phyloP scores from a whole-genome alignment of 2,113 vertebrate genomes.

The Struthio camelus region DNA sequence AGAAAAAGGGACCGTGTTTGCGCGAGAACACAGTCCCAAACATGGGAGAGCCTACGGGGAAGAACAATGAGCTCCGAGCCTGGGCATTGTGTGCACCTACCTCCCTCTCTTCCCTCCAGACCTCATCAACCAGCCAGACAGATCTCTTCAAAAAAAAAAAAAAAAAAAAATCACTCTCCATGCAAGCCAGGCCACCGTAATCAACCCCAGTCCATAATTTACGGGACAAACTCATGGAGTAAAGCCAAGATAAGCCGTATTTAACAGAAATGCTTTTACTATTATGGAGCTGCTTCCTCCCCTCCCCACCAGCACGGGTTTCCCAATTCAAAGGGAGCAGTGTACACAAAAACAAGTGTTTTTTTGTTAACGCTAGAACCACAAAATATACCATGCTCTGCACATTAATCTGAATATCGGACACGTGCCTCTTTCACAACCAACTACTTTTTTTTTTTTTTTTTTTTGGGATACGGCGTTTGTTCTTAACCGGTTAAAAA shows the following conservation, averaged over 20 bases:
- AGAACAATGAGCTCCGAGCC: conserved; percentile 79
- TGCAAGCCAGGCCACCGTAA: not conserved
- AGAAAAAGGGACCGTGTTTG: not conserved
- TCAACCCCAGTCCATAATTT: not conserved
- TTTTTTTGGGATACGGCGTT: not conserved
- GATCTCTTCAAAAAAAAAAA: too few species aligned
- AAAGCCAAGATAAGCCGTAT: conserved; percentile 14
- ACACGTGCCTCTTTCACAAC: not conserved
- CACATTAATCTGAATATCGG: not conserved
- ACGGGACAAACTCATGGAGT: not conserved
- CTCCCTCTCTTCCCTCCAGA: conserved; percentile 39
- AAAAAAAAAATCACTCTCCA: not conserved
- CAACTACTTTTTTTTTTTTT: conserved; percentile 10
- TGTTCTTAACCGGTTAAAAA: not conserved
- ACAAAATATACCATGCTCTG: not conserved
- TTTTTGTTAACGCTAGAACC: not conserved
- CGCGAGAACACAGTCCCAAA: conserved; percentile 63
- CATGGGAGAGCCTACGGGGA: conserved; percentile 47
- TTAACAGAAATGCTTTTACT: conserved; percentile 63
- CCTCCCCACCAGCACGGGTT: conserved; percentile 26
- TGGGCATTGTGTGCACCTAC: conserved; percentile 55
- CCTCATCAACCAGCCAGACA: not conserved
- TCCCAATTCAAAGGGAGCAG: conserved; percentile 35
- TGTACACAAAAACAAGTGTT: conserved; percentile 15
- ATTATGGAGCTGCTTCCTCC: conserved; percentile 20